Percentiles rank a stretch among this genome's conserved stretches.
Conservation (phyloP, 2,888 invertebrate genomes). For the Cheilosia grossa region DNA sequence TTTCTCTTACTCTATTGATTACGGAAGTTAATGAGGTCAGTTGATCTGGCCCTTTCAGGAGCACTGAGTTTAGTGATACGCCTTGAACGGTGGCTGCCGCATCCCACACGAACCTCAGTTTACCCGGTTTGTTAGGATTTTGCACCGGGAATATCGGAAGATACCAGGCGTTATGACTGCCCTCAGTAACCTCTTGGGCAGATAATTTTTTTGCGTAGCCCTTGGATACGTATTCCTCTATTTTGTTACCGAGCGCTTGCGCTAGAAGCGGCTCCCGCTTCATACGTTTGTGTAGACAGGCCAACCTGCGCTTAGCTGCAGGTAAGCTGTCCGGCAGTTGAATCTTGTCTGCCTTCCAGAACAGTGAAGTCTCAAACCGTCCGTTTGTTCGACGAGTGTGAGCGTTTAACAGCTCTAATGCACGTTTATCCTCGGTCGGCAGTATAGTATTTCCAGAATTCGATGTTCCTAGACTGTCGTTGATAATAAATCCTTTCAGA, state of each 20-base stretch:
- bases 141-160: too few species aligned
- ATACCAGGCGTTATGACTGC: not conserved
- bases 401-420: not conserved
- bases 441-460: not conserved
- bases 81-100: slow-evolving; percentile 6
- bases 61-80: not conserved
- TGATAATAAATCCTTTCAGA: too few species aligned
- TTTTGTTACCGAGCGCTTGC: not conserved
- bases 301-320: not conserved
- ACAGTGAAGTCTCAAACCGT: not conserved
- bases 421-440: slow-evolving; percentile 5
- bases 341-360: slow-evolving; percentile 4
- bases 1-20: not conserved
- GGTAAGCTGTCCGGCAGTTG: slow-evolving; percentile 7
- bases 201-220: not conserved
- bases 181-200: not conserved
- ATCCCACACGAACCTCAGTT: not conserved
- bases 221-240: slow-evolving; percentile 8
- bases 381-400: not conserved
- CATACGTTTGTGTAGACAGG: slow-evolving; percentile 4
- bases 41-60: too few species aligned
- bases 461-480: too few species aligned
- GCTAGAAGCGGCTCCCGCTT: not conserved
- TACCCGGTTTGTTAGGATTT: too few species aligned
- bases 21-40: too few species aligned